Evolutionary conservation across 2,113 vertebrate genomes (phyloP), one percentile per base, ranked within the genome.

Genomic region (Oncorhynchus gorbuscha): DNA sequence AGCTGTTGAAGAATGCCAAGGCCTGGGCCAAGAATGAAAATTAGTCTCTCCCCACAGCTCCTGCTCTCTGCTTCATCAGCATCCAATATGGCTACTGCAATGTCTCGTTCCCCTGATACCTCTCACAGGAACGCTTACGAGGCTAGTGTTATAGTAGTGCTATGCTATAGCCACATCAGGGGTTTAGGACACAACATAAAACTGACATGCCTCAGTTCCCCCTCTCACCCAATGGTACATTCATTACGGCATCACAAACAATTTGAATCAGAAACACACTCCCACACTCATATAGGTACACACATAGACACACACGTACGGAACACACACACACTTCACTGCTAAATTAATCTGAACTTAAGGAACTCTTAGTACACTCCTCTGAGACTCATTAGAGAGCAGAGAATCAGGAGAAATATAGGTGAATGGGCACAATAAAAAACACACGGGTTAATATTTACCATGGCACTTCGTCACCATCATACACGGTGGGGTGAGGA

Each of bases 321-420:
- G 35, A 35, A 72, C 22, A 16, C 13, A 62, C 20, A 71, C 4
- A 62, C 5, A 39, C 39, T 35, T 26, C 68, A 16, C 12, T 35
- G 20, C n/a, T 5, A 20, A 39, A 20, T 35, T 35, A 48, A 20
- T n/a, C 32, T 35, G 68, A 22, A 70, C 5, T 7, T 12, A 70
- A 22, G n/a, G 22, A 49, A n/a, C 20, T 22, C 20, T 9, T 30
- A 49, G 28, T 12, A 48, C 74, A 79, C 78, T 87, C 91, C 91
- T 86, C 73, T 55, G 92, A 86, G 92, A 89, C 93, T 93, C 90
- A 92, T 93, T 92, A 93, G 65, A 78, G 73, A 79, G 66, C 74
- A 75, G 76, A 87, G 84, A 88, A 91, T 89, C 85, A 87, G 83
- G 86, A 88, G 72, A 83, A 89, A 85, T 86, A 83, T 62, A 58